Conservation (phyloP, 2,797 vertebrate species). For the Cichlasoma orientale region DNA sequence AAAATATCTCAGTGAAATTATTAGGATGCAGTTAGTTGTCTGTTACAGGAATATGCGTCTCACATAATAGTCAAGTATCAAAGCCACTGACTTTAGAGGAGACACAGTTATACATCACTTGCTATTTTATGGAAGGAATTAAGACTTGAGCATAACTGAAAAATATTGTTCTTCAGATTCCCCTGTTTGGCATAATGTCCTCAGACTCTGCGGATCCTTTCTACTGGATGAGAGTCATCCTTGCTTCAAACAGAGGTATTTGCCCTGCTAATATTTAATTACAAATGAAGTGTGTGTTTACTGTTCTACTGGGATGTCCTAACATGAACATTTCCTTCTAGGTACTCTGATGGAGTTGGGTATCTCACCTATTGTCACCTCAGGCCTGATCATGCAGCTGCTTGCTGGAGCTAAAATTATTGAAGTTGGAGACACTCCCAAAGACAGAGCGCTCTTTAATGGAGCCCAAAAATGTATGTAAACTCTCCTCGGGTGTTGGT, state of each 20-base stretch:
- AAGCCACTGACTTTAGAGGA: not conserved
- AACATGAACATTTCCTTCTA: constrained; percentile 57
- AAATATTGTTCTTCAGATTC: constrained; percentile 83
- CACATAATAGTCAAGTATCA: not conserved
- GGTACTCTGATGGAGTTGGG: constrained; percentile 98
- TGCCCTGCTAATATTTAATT: not conserved
- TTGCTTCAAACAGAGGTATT: constrained; percentile 97
- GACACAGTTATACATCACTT: not conserved
- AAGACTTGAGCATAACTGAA: not conserved
- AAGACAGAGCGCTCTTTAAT: constrained; percentile 97
- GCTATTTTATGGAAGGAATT: not conserved
- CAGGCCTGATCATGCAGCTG: constrained; percentile 98
- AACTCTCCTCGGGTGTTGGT: not conserved
- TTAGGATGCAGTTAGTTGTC: too few relatives aligned
- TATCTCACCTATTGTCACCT: constrained; percentile 98
- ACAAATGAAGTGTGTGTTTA: not conserved
- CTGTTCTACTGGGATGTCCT: not conserved
- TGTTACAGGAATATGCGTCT: not conserved
- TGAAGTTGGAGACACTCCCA: constrained; percentile 97
- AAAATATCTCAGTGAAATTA: not conserved
- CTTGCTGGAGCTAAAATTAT: constrained; percentile 98
- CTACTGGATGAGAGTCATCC: constrained; percentile 99
- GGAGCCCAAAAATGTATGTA: constrained; percentile 95
- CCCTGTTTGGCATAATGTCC: constrained; percentile 98
- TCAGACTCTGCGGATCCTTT: constrained; percentile 99